Evolutionary conservation across 1,140 invertebrate genomes (phyloP).

Genomic region (Zaprionus inermis): DNA sequence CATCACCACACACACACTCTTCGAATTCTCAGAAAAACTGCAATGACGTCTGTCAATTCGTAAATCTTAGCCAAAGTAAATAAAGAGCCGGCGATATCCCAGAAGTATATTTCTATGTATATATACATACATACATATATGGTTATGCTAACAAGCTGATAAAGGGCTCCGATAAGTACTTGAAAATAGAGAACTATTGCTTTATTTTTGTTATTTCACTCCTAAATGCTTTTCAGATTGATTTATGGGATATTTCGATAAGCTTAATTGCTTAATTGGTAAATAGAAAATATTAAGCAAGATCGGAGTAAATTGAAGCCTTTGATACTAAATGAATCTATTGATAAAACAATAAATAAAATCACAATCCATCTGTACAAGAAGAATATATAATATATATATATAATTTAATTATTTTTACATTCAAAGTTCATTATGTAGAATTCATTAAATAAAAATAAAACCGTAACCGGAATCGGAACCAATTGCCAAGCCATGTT

Average conservation of each 20-base stretch:
- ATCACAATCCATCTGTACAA: no score
- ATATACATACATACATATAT: no score
- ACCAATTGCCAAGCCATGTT: neutral
- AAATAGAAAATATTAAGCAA: no score
- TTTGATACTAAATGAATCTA: no score
- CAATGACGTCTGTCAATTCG: neutral
- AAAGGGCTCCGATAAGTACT: no score
- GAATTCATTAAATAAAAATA: neutral
- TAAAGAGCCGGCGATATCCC: neutral
- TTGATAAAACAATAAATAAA: neutral
- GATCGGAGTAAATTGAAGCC: no score
- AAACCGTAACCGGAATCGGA: neutral
- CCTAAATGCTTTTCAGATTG: no score
- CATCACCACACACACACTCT: conserved; percentile 15
- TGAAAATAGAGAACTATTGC: no score
- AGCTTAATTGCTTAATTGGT: no score
- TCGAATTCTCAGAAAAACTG: neutral
- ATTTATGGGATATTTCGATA: no score
- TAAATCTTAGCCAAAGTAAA: neutral
- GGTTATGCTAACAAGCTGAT: neutral
- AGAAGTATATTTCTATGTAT: neutral
- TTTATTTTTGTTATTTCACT: no score
- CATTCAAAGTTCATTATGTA: neutral
- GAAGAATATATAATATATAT: no score
- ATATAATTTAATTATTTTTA: neutral